Evolutionary conservation across 2,797 vertebrate species (phyloP).

Genomic region (Atherinosoma microstoma): DNA sequence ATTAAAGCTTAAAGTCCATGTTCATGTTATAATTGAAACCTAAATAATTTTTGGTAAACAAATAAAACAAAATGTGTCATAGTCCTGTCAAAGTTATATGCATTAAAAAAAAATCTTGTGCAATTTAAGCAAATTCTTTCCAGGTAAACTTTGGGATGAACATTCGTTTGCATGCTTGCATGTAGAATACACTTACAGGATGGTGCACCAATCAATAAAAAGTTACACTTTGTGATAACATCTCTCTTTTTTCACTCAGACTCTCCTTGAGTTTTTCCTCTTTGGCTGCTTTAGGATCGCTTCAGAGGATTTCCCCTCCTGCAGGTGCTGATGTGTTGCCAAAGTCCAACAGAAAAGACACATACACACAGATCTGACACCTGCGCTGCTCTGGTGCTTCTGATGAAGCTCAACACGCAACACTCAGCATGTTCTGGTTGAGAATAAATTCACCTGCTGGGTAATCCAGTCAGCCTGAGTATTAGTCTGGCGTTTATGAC

Average conservation of each 20-base stretch:
- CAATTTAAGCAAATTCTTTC: not conserved
- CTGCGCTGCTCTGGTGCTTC: conserved; percentile 20
- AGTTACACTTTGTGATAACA: not conserved
- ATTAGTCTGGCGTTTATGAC: conserved; percentile 64
- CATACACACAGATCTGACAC: conserved; percentile 38
- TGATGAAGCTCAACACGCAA: conserved; percentile 49
- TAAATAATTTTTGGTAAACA: not conserved
- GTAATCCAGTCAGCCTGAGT: conserved; percentile 71
- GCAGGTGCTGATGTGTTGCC: conserved; percentile 18
- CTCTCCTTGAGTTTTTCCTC: not conserved
- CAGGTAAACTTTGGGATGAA: not conserved
- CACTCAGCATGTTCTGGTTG: conserved; percentile 62
- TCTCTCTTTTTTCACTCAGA: not conserved
- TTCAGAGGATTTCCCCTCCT: conserved; percentile 19
- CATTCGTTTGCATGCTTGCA: not conserved
- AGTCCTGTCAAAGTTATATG: not conserved
- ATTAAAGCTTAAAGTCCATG: not conserved
- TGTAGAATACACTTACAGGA: not conserved
- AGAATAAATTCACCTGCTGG: conserved; percentile 71
- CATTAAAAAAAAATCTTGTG: too few species aligned
- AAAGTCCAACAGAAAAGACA: conserved; percentile 18
- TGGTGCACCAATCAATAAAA: conserved; percentile 2
- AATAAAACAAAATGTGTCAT: not conserved
- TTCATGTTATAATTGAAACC: not conserved
- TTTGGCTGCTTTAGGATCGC: not conserved